These are phyloP conservation scores for Pampusana beccarii DNA, from an alignment of 2,113 vertebrate species.

Conservation along the genomic window DNA sequence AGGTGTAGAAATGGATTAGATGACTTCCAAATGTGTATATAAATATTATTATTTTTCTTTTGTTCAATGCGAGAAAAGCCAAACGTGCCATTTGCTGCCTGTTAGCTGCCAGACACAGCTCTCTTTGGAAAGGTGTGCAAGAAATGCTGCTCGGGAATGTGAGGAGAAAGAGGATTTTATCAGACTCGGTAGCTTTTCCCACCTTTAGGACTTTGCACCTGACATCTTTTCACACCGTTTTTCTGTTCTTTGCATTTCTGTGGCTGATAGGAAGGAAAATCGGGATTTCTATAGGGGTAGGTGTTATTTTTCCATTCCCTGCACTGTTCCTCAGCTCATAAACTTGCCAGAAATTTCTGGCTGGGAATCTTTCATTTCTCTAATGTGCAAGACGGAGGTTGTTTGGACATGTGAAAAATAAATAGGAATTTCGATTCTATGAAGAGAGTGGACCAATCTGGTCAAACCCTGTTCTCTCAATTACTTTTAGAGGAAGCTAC, in stretches of 20 bases:
- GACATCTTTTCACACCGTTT: background rate
- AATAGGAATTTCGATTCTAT: background rate
- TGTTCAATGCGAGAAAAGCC: background rate
- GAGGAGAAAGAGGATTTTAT: background rate
- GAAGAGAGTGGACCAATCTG: background rate
- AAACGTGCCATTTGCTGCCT: background rate
- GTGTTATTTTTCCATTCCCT: slow-evolving; percentile 30
- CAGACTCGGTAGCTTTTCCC: background rate
- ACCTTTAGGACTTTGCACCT: background rate
- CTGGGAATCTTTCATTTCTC: background rate
- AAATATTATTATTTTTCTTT: background rate
- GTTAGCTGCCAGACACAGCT: background rate
- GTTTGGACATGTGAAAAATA: background rate
- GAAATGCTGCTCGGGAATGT: background rate
- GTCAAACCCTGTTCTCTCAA: slow-evolving; percentile 42
- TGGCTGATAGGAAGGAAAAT: background rate
- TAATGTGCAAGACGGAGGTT: background rate
- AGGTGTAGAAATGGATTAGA: background rate
- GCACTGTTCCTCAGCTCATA: background rate
- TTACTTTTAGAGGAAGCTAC: slow-evolving; percentile 34
- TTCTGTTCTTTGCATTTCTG: background rate
- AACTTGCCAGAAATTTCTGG: background rate
- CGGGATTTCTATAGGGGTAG: background rate
- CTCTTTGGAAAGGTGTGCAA: background rate
- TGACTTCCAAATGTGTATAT: background rate